Evolutionary conservation across 2,113 vertebrate genomes (phyloP), one percentile per base, ranked within the genome.

Genomic region (Muntiacus reevesi): DNA sequence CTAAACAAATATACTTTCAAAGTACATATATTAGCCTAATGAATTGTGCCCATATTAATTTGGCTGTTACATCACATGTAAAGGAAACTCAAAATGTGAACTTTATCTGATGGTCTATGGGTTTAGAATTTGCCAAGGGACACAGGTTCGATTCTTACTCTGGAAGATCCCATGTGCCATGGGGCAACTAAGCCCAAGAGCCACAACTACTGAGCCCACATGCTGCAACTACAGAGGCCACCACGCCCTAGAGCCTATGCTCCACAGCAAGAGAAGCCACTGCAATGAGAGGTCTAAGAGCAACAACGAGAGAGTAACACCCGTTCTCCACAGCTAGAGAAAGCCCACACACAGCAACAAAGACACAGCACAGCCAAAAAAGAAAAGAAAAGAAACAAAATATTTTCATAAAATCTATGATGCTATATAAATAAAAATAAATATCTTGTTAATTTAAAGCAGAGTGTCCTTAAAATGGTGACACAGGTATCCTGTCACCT

Each of bases 1-100:
- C 30, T 89, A 97, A 95, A 97, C 1, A 86, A 94, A 93, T 71
- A 54, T 33, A 91, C 7, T 95, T 89, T 82, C 50, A 89, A 93
- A 95, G 28, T 95, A 76, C 78, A 45, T 25, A 55, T 36, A n/a
- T 79, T 78, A 45, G 76, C 52, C 45, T 74, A 85, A 93, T 81
- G 19, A 90, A 76, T 43, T 96, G 2, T 76, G 4, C 7, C 43
- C 11, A 27, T 78, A 89, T 50, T 57, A 50, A 92, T 57, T 91
- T 93, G 13, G 55, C 30, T 91, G 78, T 74, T 83, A 52, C 5
- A 12, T 87, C 40, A 91, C 43, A 76, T 71, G 13, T 79, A 79
- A 90, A 93, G 76, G 3, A 96, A 76, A 86, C 14, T 7, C 43
- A 76, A 87, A 74, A 43, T 43, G 21, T 74, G 11, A 11, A 74